Conservation (phyloP, 2,113 vertebrate species). For the Suricata suricatta region DNA sequence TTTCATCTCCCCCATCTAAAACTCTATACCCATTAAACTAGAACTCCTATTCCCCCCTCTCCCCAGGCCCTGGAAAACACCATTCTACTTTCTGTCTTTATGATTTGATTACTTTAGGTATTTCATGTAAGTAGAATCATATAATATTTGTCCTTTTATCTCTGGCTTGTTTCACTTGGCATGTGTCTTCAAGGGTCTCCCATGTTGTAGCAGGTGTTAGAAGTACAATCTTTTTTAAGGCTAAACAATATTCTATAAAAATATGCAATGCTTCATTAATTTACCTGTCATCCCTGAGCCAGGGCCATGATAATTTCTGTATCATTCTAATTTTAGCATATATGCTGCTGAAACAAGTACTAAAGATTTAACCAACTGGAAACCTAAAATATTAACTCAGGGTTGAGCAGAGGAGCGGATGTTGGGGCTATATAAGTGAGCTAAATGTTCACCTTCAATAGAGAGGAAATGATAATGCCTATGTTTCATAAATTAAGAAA, state of each 20-base stretch:
- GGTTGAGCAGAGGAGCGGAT: not conserved
- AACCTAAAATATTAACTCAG: not conserved
- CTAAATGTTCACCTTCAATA: not conserved
- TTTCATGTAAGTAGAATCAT: not conserved
- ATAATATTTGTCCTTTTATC: not conserved
- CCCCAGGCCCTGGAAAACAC: fast-evolving
- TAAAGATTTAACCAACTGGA: not conserved
- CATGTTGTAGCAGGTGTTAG: not conserved
- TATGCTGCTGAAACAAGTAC: not conserved
- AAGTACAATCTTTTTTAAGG: not conserved
- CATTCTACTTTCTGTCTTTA: not conserved
- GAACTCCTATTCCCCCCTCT: not conserved
- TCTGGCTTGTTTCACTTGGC: not conserved
- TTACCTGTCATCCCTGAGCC: not conserved
- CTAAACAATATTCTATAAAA: not conserved
- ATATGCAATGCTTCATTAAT: not conserved
- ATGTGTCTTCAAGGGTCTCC: not conserved
- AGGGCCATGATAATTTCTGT: not conserved
- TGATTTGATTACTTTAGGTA: not conserved
- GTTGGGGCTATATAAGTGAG: not conserved
- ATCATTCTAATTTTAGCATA: not conserved
- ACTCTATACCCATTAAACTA: not conserved
- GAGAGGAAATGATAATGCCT: not conserved
- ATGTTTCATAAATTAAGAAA: not conserved
- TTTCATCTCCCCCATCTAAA: not conserved